Percentiles rank a stretch among this genome's conserved stretches.
Conservation (phyloP, 2,888 invertebrate genomes). For the Steinernema carpocapsae region DNA sequence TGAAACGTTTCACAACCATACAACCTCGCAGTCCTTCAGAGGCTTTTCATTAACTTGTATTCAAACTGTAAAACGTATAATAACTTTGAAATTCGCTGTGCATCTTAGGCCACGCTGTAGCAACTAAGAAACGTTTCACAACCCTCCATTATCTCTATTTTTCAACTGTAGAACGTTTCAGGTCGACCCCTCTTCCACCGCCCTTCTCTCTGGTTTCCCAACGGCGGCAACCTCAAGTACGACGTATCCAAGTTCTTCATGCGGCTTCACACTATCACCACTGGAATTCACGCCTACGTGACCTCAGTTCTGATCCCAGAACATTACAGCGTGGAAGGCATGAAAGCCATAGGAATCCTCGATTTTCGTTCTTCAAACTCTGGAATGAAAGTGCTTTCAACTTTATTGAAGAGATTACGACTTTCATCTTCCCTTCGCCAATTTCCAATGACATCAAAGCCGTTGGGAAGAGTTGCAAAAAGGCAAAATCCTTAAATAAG, state of each 20-base stretch:
- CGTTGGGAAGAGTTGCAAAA: background rate
- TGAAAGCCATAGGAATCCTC: background rate
- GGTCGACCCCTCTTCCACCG: constrained; percentile 18
- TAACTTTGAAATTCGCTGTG: too few relatives aligned
- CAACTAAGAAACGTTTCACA: too few relatives aligned
- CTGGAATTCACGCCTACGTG: background rate
- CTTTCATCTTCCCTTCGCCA: background rate
- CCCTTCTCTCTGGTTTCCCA: constrained; percentile 13
- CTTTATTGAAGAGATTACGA: constrained; percentile 1
- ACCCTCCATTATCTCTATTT: too few relatives aligned
- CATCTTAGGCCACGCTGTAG: too few relatives aligned
- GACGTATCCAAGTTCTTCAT: background rate
- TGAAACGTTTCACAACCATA: too few relatives aligned
- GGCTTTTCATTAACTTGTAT: too few relatives aligned
- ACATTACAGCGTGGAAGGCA: background rate
- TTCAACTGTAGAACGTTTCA: background rate
- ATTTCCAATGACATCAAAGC: constrained; percentile 2
- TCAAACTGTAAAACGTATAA: too few relatives aligned
- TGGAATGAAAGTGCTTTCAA: background rate
- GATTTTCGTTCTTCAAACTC: constrained; percentile 2
- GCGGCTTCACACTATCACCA: background rate
- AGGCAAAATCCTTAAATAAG: background rate
- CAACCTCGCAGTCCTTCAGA: too few relatives aligned
- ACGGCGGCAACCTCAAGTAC: background rate
- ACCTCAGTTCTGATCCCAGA: background rate